Conservation (phyloP, 2,888 invertebrate species). For the Plutella xylostella region DNA sequence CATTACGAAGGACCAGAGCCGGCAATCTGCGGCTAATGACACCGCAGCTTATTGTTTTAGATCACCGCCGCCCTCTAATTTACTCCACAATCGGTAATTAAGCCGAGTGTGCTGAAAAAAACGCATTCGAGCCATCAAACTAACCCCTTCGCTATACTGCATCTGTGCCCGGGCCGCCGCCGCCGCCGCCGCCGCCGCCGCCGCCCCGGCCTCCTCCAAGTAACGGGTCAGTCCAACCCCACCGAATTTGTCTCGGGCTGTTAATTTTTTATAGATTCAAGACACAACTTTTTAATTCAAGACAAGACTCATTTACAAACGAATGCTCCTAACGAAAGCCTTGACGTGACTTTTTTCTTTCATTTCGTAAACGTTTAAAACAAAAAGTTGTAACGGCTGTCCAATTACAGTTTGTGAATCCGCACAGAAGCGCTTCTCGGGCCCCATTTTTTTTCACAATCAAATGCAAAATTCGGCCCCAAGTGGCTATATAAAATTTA, state of each 20-base stretch:
- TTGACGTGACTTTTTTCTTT: background rate
- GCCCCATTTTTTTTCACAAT: constrained; percentile 65
- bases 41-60: constrained; percentile 62
- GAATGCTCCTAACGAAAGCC: background rate
- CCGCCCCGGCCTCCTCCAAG: too few species aligned
- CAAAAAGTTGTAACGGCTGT: constrained; percentile 61
- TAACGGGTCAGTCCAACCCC: too few species aligned
- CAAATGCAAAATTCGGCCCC: constrained; percentile 64
- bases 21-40: constrained; percentile 50
- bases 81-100: constrained; percentile 55
- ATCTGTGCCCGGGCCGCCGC: constrained; percentile 30
- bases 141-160: constrained; percentile 53
- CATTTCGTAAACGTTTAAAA: constrained; percentile 35
- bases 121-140: constrained; percentile 39
- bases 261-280: too few species aligned
- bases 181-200: background rate
- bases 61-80: constrained; percentile 63
- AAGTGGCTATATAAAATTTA: constrained; percentile 65
- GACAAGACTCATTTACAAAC: background rate
- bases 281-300: background rate
- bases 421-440: constrained; percentile 62
- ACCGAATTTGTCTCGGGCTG: too few species aligned
- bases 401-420: constrained; percentile 64
- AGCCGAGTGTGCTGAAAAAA: constrained; percentile 41
- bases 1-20: constrained; percentile 45